Evolutionary conservation across 2,797 vertebrate genomes (phyloP).

Genomic region (Sciurus vulgaris): DNA sequence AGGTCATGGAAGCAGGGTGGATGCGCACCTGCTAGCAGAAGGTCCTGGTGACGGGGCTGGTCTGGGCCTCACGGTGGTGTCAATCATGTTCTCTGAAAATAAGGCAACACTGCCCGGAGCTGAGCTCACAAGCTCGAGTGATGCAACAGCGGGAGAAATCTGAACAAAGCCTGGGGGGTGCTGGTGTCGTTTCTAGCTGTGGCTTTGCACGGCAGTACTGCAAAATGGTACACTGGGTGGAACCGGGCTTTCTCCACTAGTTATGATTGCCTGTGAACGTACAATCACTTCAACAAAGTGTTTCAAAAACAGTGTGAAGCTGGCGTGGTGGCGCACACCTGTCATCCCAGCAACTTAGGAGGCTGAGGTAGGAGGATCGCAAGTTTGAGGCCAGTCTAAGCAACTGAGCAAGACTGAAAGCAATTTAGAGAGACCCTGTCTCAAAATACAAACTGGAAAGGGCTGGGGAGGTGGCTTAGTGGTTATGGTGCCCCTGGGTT

Average conservation of each 20-base stretch:
- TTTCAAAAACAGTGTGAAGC: background rate
- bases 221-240: background rate
- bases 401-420: no score
- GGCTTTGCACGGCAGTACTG: background rate
- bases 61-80: background rate
- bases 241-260: background rate
- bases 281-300: background rate
- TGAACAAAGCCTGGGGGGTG: no score
- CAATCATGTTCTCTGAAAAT: background rate
- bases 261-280: background rate
- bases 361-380: no score
- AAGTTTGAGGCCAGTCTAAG: no score
- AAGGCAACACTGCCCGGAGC: background rate
- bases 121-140: background rate
- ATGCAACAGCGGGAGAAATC: background rate
- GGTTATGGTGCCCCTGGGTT: no score
- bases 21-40: background rate
- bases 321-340: no score
- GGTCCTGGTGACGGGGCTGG: background rate
- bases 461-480: no score
- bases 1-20: background rate
- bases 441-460: no score
- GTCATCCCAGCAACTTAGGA: no score
- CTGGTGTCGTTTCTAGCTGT: background rate
- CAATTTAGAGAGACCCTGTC: no score